Evolutionary conservation across 2,797 vertebrate genomes (phyloP), one percentile per base, ranked within the genome.

Genomic region (Bradypodion ventrale): DNA sequence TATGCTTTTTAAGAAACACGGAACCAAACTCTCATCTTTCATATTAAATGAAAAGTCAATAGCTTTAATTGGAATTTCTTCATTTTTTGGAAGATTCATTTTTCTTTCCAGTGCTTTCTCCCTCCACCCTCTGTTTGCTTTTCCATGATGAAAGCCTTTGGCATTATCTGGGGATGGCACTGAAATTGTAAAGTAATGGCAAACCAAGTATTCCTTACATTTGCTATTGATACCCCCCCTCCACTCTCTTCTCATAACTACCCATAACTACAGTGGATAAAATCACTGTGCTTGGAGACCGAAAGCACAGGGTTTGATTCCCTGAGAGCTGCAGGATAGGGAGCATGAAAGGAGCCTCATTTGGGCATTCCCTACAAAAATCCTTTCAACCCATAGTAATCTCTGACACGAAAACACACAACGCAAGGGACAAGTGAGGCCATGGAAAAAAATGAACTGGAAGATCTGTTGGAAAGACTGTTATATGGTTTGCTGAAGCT

Each of bases 21-120:
- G 46, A 82, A n/a, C 80, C 21, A 69, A 60, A 25, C 29, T 21
- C 1, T 32, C 0, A 84, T 81, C 89, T 77, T 78, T 78, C 77
- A 59, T 78, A 27, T 75, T 86, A 90, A 90, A 87, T 80, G 27
- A 83, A 89, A 85, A 90, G 88, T 83, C 40, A 2, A 78, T 85
- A 79, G 23, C 79, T 88, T 84, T 83, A 70, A 83, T 56, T 2
- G 4, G 83, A 88, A 66, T 65, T 69, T 68, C 79, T 52, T 59
- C 66, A 40, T 21, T 77, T 85, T 87, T 72, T 52, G 80, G 15
- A 87, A 35, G 77, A 32, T 40, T 59, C 8, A 6, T 82, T 82
- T 90, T 19, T 87, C 75, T 59, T 68, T 42, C 3, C 84, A 23
- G 42, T 25, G 66, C 56, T 72, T 15, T 69, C 29, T 13, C 21